These are phyloP conservation scores for Hippoglossus hippoglossus DNA, from an alignment of 2,797 vertebrate species.

Conservation along the genomic window DNA sequence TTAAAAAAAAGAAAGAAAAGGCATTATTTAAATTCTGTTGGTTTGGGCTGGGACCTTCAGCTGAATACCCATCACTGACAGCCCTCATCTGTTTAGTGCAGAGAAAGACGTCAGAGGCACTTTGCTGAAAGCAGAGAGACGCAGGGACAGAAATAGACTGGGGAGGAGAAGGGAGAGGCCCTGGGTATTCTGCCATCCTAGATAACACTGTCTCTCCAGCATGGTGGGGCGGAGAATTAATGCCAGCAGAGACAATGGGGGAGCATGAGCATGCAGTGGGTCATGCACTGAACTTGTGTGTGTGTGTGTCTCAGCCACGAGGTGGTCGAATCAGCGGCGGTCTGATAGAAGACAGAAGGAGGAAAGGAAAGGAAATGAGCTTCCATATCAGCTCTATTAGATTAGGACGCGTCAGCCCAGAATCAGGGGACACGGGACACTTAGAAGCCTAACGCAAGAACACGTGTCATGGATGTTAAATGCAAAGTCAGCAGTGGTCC, in stretches of 20 bases:
- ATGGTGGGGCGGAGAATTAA: slow-evolving; percentile 59
- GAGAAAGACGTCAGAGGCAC: slow-evolving; percentile 72
- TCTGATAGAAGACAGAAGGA: slow-evolving; percentile 49
- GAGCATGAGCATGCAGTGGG: slow-evolving; percentile 35
- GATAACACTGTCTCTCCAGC: slow-evolving; percentile 64
- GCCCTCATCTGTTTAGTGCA: slow-evolving; percentile 73
- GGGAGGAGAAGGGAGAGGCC: slow-evolving; percentile 70
- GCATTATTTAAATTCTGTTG: slow-evolving; percentile 53
- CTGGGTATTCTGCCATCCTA: slow-evolving; percentile 72
- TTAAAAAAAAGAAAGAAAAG: neutral
- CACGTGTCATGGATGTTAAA: slow-evolving; percentile 6
- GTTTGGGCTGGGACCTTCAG: slow-evolving; percentile 49
- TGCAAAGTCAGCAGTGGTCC: slow-evolving; percentile 14
- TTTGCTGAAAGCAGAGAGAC: slow-evolving; percentile 71
- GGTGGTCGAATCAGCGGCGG: slow-evolving; percentile 34
- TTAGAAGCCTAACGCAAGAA: slow-evolving; percentile 6
- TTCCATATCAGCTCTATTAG: slow-evolving; percentile 36
- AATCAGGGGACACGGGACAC: slow-evolving; percentile 13
- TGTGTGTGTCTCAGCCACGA: slow-evolving; percentile 30
- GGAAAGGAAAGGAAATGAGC: slow-evolving; percentile 48
- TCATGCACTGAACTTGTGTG: slow-evolving; percentile 29
- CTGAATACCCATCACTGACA: slow-evolving; percentile 64
- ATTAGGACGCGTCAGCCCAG: slow-evolving; percentile 34
- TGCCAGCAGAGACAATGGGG: slow-evolving; percentile 54
- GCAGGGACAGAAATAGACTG: slow-evolving; percentile 78